Base-by-base conservation (phyloP, 2,888 invertebrate genomes). In the Chloroclysta siterata region DNA sequence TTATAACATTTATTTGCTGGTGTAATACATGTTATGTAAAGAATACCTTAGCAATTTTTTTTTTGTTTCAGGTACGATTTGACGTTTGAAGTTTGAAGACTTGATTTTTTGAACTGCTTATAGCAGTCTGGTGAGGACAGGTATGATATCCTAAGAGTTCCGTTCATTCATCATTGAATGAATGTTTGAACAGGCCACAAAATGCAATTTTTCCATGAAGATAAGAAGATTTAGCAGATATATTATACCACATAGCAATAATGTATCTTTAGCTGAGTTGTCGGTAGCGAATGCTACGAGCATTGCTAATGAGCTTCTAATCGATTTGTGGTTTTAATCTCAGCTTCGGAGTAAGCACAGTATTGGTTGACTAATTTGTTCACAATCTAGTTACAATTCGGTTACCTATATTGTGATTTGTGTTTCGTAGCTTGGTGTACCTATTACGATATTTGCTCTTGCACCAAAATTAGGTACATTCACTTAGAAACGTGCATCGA, bases 241-340 rank as follows among this genome's bases (percentile, higher is more conserved):
- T 22, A 22, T 28, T 28, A n/a, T 13, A 2, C 10, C n/a, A 14
- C 29, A 33, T 7, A 15, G 15, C 8, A 44, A 33, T 44, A 53
- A 11, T 5, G 13, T 53, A 42, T 33, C 13, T 13, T 29, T 41
- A n/a, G 7, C 28, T 0, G n/a, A 13, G n/a, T 11, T 48, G 48
- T 63, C 53, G 47, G 51, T 53, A 42, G 42, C 15, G 39, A 36
- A 11, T 17, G 50, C 28, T 42, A 17, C 48, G 17, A 59, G 22
- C 41, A 63, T 29, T 42, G 52, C 56, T 69, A 68, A 69, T 68
- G 64, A 57, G 67, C 53, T 63, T 63, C 46, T 50, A 68, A 71
- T 69, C 66, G 68, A 69, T 63, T 68, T 65, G 69, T 68, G 68
- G 71, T 57, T 69, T 67, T 71, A 71, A 68, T 66, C 67, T 61